Evolutionary conservation across 2,888 invertebrate species (phyloP).

Genomic region (Acanthococcus lagerstroemiae): DNA sequence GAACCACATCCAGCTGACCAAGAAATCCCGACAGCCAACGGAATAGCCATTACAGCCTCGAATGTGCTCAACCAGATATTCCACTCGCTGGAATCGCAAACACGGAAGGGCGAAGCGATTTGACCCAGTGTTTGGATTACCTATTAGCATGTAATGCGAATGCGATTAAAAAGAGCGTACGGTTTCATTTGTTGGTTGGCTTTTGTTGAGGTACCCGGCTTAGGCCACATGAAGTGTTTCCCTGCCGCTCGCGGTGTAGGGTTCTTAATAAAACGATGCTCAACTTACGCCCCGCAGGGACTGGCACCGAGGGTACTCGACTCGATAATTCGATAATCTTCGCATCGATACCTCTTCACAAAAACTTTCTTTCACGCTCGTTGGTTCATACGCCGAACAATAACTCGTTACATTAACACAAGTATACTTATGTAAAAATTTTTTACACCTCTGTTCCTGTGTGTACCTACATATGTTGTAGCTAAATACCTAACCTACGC

Average conservation of each 20-base stretch:
- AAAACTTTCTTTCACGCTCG: slow-evolving; percentile 21
- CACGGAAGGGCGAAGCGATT: too few species aligned
- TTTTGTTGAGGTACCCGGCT: background rate
- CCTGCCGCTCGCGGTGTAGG: slow-evolving; percentile 1
- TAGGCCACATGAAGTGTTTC: background rate
- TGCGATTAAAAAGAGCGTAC: background rate
- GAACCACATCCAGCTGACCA: too few species aligned
- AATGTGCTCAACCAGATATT: too few species aligned
- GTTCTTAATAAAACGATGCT: slow-evolving; percentile 28
- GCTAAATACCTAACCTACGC: too few species aligned
- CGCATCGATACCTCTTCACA: slow-evolving; percentile 32
- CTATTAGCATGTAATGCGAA: background rate
- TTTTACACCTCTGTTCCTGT: too few species aligned
- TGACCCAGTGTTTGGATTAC: too few species aligned
- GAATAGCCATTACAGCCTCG: too few species aligned
- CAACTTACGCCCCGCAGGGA: slow-evolving; percentile 30
- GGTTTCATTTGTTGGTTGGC: background rate
- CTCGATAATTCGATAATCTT: slow-evolving; percentile 32
- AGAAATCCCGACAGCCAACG: too few species aligned
- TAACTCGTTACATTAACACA: background rate
- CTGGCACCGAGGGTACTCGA: slow-evolving; percentile 17
- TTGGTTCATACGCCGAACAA: background rate
- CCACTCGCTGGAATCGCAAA: too few species aligned
- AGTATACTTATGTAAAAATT: too few species aligned
- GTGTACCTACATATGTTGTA: too few species aligned